These are phyloP conservation scores for Tachystola acroxantha DNA, from an alignment of 2,888 invertebrate genomes.

Conservation along the genomic window DNA sequence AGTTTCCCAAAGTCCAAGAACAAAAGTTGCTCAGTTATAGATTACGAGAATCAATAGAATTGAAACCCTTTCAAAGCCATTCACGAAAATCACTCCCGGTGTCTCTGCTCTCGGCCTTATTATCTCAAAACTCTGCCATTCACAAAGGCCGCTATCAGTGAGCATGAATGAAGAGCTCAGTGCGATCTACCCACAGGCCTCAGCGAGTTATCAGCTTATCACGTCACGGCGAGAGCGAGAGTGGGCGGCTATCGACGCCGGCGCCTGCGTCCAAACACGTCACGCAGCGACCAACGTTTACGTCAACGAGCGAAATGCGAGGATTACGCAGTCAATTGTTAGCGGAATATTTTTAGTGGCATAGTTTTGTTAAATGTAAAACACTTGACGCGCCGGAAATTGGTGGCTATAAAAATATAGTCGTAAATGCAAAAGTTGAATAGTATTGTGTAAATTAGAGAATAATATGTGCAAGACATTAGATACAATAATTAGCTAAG, in stretches of 20 bases:
- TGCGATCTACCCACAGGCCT: not conserved
- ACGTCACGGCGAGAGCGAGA: conserved; percentile 53
- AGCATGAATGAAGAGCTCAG: conserved; percentile 4
- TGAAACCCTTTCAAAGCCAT: too few species aligned
- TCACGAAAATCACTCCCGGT: too few species aligned
- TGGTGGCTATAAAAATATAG: too few species aligned
- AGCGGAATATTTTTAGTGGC: conserved; percentile 1
- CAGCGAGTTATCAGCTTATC: conserved; percentile 46
- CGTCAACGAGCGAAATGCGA: conserved; percentile 28
- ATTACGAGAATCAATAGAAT: too few species aligned
- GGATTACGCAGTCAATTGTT: conserved; percentile 20
- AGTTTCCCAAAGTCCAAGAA: too few species aligned
- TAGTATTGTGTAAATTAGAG: too few species aligned
- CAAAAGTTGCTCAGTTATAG: too few species aligned
- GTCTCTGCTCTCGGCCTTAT: not conserved
- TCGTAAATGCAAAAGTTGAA: too few species aligned
- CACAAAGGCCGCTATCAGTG: not conserved
- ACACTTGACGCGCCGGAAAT: too few species aligned
- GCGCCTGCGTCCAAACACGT: conserved; percentile 40
- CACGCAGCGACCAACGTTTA: conserved; percentile 31
- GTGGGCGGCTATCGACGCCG: conserved; percentile 46
- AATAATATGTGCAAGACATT: too few species aligned
- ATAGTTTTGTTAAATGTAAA: too few species aligned
- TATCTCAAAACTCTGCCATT: not conserved
- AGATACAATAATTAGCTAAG: too few species aligned